Base-by-base conservation (phyloP, 1,140 invertebrate species). In the Littorina saxatilis region DNA sequence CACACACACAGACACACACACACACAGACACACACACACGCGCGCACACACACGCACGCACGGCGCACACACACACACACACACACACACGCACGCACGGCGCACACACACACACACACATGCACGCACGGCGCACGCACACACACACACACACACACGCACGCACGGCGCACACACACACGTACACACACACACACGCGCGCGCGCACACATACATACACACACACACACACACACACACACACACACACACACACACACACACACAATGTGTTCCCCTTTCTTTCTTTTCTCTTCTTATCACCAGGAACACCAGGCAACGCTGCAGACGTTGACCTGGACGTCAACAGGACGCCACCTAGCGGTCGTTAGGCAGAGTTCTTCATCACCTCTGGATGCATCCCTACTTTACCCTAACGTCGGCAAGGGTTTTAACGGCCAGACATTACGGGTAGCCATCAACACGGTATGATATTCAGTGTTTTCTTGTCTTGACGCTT, bases 401-500 rank as follows among this genome's bases (percentile, higher is more conserved):
- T 29, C 61, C 4, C 29, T 9, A 2, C 27, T 66, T 5, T 66
- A 66, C 17, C 61, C 61, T 4, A 66, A 66, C 61, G 20, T 27
- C n/a, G 20, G 27, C 5, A 32, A 32, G 20, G 61, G 61, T 27
- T 32, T 20, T 32, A 66, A 66, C 17, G 61, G 61, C 2, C 29
- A 32, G 61, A 9, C 20, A 9, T 29, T 66, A 29, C 61, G 61
- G 9, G 61, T 66, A 9, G 61, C 61, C 4, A 32, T 66, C 61
- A 66, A 66, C 27, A 66, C 61, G 61, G n/a, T 32, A 32, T 66
- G 72, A 20, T 17, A 20, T 35, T 73, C 37, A 23, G 13, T 40
- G 70, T 75, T 13, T 75, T 23, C 52, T n/a, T 52, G 40, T 75
- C 43, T n/a, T n/a, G n/a, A n/a, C n/a, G n/a, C n/a, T n/a, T n/a